Conservation (phyloP, 2,797 vertebrate species). For the Acanthopagrus latus region DNA sequence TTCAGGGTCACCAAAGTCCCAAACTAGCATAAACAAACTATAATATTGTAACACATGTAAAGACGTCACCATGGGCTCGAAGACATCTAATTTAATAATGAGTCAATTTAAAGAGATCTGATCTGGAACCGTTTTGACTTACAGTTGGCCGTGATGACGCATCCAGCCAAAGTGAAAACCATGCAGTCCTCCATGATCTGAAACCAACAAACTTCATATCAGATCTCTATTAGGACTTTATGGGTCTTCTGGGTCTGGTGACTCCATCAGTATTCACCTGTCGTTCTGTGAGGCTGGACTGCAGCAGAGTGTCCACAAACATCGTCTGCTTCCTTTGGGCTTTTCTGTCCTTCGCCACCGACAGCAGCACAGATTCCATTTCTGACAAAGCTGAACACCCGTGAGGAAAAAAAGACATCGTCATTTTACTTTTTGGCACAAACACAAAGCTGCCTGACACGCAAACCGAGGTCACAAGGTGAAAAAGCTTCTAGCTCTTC, state of each 20-base stretch:
- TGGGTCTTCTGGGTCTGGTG: neutral
- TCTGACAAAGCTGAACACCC: conserved; percentile 87
- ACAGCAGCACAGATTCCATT: conserved; percentile 92
- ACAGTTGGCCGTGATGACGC: conserved; percentile 95
- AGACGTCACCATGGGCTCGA: neutral
- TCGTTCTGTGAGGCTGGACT: conserved; percentile 91
- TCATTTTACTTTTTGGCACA: neutral
- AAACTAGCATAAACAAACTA: no score
- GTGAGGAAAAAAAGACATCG: neutral
- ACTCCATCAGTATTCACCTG: conserved; percentile 85
- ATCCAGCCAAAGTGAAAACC: conserved; percentile 96
- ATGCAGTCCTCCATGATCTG: conserved; percentile 97
- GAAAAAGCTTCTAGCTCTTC: conserved; percentile 9
- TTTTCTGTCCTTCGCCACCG: conserved; percentile 89
- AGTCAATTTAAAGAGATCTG: neutral
- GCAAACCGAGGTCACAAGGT: neutral
- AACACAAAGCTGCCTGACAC: neutral
- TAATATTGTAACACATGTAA: neutral
- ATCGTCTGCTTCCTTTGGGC: conserved; percentile 81
- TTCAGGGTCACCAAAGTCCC: no score
- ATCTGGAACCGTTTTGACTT: conserved; percentile 70
- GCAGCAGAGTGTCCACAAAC: conserved; percentile 92
- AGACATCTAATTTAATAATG: neutral
- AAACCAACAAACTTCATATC: conserved; percentile 14
- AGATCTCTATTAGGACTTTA: neutral